These are phyloP conservation scores for Elgonia sp. DNA, from an alignment of 2,888 invertebrate species.

Conservation along the genomic window DNA sequence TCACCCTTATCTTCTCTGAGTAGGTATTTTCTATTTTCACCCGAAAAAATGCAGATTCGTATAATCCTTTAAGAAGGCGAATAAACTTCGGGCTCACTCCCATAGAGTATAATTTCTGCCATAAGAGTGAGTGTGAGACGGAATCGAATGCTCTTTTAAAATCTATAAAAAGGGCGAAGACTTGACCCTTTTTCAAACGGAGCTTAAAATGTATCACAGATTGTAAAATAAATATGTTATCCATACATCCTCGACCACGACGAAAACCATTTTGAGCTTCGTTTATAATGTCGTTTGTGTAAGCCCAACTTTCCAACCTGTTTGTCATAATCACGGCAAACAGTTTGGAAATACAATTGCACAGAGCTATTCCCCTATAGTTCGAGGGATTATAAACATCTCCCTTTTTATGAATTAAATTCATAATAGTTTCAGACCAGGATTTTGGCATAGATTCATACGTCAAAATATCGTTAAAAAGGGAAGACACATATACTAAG, in stretches of 20 bases:
- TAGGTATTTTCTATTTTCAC: neutral
- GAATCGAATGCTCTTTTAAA: constrained; percentile 14
- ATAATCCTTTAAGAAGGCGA: constrained; percentile 13
- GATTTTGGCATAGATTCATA: neutral
- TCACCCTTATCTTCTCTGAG: neutral
- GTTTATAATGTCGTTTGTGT: constrained; percentile 67
- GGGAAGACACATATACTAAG: too few species aligned
- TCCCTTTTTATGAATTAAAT: constrained; percentile 73
- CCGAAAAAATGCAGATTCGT: neutral
- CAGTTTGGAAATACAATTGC: constrained; percentile 79
- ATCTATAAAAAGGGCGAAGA: constrained; percentile 7
- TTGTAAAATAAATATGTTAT: constrained; percentile 76
- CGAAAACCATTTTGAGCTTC: constrained; percentile 78
- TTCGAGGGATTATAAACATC: constrained; percentile 75
- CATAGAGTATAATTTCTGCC: constrained; percentile 5
- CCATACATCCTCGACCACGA: constrained; percentile 64
- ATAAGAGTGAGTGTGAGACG: constrained; percentile 9
- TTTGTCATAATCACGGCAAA: constrained; percentile 75
- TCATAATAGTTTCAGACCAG: neutral
- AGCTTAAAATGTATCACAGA: neutral
- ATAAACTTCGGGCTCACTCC: constrained; percentile 17
- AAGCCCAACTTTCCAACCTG: constrained; percentile 70
- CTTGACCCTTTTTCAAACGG: neutral
- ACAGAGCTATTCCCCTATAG: constrained; percentile 79
- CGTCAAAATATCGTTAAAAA: constrained; percentile 1